Evolutionary conservation across 2,888 invertebrate species (phyloP).

Genomic region (Xanthorhoe designata): DNA sequence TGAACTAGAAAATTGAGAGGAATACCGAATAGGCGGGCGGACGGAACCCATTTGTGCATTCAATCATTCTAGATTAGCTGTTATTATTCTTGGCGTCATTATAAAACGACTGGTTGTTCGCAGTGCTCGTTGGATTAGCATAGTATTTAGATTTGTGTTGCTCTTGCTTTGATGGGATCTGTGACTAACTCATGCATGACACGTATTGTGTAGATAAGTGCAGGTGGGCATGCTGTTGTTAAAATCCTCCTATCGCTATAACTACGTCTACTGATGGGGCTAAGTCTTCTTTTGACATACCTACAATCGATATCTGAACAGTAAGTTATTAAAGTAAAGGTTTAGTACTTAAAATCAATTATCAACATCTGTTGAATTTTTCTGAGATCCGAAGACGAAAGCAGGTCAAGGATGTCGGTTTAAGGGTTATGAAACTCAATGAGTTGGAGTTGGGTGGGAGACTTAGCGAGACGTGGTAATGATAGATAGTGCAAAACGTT

Average conservation of each 20-base stretch:
- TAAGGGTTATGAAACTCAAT: too few species aligned
- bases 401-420: too few species aligned
- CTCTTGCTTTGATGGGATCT: constrained; percentile 16
- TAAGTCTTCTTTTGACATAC: not conserved
- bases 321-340: too few species aligned
- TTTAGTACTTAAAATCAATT: too few species aligned
- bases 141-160: constrained; percentile 24
- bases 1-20: constrained; percentile 22
- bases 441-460: too few species aligned
- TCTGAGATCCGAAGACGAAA: too few species aligned
- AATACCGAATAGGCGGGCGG: constrained; percentile 31
- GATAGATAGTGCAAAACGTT: too few species aligned
- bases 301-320: not conserved
- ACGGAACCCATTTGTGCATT: constrained; percentile 31
- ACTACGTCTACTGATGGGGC: not conserved
- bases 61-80: constrained; percentile 31
- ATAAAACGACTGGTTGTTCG: constrained; percentile 19
- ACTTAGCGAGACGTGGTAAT: too few species aligned
- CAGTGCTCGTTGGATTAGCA: constrained; percentile 22
- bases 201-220: constrained; percentile 5
- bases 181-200: constrained; percentile 14
- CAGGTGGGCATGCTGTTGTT: not conserved
- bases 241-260: not conserved
- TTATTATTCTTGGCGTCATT: constrained; percentile 23
- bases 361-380: too few species aligned